phyloP scores from a whole-genome alignment of 2,113 vertebrate genomes.

The Ammospiza caudacuta region DNA sequence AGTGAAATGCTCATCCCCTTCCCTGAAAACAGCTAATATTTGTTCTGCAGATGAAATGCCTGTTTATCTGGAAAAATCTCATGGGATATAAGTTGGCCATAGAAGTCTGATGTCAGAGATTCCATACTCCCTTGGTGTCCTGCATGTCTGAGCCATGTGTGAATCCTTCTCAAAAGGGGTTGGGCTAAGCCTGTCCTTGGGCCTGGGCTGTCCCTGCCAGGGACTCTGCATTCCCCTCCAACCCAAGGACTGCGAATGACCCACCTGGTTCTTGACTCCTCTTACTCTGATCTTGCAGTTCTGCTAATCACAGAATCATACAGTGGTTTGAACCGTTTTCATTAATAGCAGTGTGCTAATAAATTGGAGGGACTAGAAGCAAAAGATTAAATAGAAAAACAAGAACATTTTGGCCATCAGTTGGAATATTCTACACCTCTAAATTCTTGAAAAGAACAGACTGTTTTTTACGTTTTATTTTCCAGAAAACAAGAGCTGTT shows the following conservation, averaged over 20 bases:
- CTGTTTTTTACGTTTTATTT: not conserved
- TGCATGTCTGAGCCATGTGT: rapidly evolving
- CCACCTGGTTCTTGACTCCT: not conserved
- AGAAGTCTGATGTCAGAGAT: not conserved
- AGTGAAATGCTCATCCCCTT: not conserved
- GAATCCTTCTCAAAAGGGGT: not conserved
- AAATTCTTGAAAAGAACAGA: not conserved
- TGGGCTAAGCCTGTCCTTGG: not conserved
- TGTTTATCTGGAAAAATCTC: not conserved
- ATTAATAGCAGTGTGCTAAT: not conserved
- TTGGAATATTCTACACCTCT: not conserved
- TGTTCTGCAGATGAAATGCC: not conserved
- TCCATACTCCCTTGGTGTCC: not conserved
- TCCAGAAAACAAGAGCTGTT: not conserved
- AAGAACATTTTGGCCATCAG: not conserved
- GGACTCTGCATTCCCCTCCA: not conserved
- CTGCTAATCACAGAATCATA: not conserved
- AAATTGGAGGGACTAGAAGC: not conserved
- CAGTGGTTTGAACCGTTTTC: not conserved
- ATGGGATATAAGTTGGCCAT: not conserved
- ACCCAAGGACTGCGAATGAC: not conserved
- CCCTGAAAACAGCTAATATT: not conserved
- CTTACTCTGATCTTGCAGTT: not conserved
- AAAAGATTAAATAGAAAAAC: not conserved
- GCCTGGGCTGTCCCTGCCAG: not conserved